Conservation (phyloP, 2,113 vertebrate genomes). For the Strix aluco region DNA sequence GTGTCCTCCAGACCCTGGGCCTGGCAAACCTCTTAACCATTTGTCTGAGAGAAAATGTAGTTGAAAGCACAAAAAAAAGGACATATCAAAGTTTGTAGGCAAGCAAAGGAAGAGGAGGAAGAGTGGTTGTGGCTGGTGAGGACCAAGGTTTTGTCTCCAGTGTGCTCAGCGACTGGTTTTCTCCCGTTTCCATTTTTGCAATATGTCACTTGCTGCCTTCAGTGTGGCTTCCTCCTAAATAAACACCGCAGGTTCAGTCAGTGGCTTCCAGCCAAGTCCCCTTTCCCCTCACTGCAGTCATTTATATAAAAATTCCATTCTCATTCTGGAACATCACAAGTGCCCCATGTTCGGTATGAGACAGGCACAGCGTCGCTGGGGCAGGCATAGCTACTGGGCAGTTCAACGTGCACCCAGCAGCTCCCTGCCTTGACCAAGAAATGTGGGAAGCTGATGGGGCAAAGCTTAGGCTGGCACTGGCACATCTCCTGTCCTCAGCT, state of each 20-base stretch:
- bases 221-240: conserved; percentile 88
- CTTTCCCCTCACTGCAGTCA: background rate
- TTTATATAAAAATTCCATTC: background rate
- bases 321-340: background rate
- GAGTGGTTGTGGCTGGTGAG: fast-evolving
- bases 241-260: background rate
- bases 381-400: background rate
- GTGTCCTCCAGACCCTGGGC: background rate
- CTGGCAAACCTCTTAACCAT: background rate
- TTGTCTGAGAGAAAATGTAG: background rate
- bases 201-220: conserved; percentile 83
- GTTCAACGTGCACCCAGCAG: background rate
- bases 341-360: background rate
- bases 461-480: background rate
- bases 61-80: background rate
- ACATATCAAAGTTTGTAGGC: background rate
- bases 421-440: background rate
- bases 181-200: conserved; percentile 81
- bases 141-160: background rate
- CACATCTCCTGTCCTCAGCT: background rate
- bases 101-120: background rate
- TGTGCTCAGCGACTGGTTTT: conserved; percentile 10
- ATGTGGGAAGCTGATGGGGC: background rate
- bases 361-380: background rate
- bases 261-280: background rate